phyloP scores from a whole-genome alignment of 2,113 vertebrate species.

The Saguinus midas region DNA sequence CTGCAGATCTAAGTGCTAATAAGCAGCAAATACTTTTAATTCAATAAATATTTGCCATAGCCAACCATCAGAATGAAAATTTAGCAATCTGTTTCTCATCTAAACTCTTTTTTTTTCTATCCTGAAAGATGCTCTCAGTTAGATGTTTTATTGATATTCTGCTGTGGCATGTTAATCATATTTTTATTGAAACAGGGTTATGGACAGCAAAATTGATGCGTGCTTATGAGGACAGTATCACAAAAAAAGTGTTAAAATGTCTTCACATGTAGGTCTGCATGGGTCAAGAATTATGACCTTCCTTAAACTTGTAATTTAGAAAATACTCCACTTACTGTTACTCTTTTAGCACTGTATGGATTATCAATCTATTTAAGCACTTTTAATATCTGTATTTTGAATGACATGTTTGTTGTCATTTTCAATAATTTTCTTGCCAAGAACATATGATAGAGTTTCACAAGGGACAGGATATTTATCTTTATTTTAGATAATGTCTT shows the following conservation, averaged over 20 bases:
- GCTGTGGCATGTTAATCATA: slow-evolving; percentile 49
- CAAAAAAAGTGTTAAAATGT: slow-evolving; percentile 12
- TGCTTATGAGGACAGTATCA: background rate
- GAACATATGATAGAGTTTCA: slow-evolving; percentile 1
- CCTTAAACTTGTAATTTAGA: slow-evolving; percentile 35
- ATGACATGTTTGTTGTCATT: background rate
- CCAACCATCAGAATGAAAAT: background rate
- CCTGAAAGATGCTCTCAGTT: slow-evolving; percentile 11
- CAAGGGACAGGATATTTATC: slow-evolving; percentile 39
- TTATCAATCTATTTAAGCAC: slow-evolving; percentile 30
- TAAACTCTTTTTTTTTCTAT: slow-evolving; percentile 37
- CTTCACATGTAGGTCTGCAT: background rate
- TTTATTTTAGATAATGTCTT: slow-evolving; percentile 26
- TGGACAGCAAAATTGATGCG: slow-evolving; percentile 60
- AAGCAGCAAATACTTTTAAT: background rate
- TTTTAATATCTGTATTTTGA: slow-evolving; percentile 45
- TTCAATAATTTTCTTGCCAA: slow-evolving; percentile 28
- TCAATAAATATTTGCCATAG: slow-evolving; percentile 8
- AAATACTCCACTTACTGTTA: background rate
- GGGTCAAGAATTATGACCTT: slow-evolving; percentile 38
- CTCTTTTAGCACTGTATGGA: slow-evolving; percentile 22
- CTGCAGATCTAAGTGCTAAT: background rate
- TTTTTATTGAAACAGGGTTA: slow-evolving; percentile 55
- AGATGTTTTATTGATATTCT: slow-evolving; percentile 57
- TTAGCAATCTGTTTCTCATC: slow-evolving; percentile 2